These are phyloP conservation scores for Apistogramma diplotaenia DNA, from an alignment of 2,113 vertebrate species.

Conservation along the genomic window DNA sequence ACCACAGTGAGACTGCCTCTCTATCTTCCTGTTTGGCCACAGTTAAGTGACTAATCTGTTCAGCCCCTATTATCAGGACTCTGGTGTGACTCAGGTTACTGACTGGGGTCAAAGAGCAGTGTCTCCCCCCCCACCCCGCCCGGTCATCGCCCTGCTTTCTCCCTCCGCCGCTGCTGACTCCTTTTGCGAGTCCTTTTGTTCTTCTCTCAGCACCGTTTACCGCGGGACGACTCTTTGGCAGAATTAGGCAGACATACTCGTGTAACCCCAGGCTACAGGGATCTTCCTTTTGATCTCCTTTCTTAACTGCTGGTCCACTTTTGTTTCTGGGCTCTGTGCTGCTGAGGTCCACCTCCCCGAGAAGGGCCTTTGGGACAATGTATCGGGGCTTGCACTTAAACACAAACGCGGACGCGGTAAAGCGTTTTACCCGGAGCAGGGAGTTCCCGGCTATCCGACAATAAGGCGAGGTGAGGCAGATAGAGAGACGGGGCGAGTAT, in stretches of 20 bases:
- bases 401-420: conserved; percentile 31
- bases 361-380: conserved; percentile 2
- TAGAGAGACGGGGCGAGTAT: conserved; percentile 19
- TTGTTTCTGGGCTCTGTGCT: conserved; percentile 37
- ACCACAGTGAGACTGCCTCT: neutral
- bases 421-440: conserved; percentile 36
- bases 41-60: conserved; percentile 58
- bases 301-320: conserved; percentile 45
- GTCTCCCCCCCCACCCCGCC: conserved; percentile 13
- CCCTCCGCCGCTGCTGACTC: conserved; percentile 44
- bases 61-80: conserved; percentile 43
- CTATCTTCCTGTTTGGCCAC: conserved; percentile 10
- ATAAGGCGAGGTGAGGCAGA: neutral
- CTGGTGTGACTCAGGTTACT: conserved; percentile 62
- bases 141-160: conserved; percentile 19
- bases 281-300: conserved; percentile 57
- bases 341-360: conserved; percentile 23
- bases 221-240: conserved; percentile 47
- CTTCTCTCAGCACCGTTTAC: conserved; percentile 50
- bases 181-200: conserved; percentile 54
- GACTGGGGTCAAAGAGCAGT: conserved; percentile 59
- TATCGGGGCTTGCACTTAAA: conserved; percentile 13
- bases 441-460: conserved; percentile 2
- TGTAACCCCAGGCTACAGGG: conserved; percentile 57
- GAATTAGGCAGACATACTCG: conserved; percentile 57